Base-by-base conservation (phyloP, 2,797 vertebrate genomes). In the Lophotriccus pileatus region DNA sequence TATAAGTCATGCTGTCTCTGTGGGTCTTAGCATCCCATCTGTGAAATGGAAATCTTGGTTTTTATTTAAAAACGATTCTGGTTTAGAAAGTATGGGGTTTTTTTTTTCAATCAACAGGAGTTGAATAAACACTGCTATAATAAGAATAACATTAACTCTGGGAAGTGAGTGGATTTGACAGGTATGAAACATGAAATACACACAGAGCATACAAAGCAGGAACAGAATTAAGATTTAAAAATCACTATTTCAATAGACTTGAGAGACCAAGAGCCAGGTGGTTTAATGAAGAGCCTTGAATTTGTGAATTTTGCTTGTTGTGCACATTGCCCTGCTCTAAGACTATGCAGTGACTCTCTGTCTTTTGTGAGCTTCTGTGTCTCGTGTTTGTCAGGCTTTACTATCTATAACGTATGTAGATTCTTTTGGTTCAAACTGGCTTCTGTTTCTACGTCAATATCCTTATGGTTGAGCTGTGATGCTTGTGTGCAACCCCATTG, bases 71-170 rank as follows among this genome's bases (percentile, higher is more conserved):
- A 59, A 46, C 7, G 25, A 1, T 32, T 50, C 13, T 67, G 5
- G 47, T 80, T 50, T 78, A 43, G 59, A 78, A 75, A 30, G 18
- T 41, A 3, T 23, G 15, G 8, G 0, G 0, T 0, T 3, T 32
- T 68, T 60, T 60, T 15, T 6, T 16, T 7, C 23, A 47, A 24
- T 32, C 17, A 70, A 47, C 3, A 41, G 20, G 44, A 41, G 20
- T 68, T 60, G 50, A 62, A 30, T 30, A 41, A 62, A 9, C 20
- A 8, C 27, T 68, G 37, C 32, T 50, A 0, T 49, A 50, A 14
- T 60, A 69, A 68, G n/a, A 75, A 39, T 63, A 62, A 47, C 6
- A 10, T 32, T 50, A 66, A 55, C 27, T 84, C 27, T 62, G 80
- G 30, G 21, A 76, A 92, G 25, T 52, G 49, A 66, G 56, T 74